These are phyloP conservation scores for Leptodactylus fuscus DNA, from an alignment of 2,113 vertebrate genomes.

Conservation along the genomic window DNA sequence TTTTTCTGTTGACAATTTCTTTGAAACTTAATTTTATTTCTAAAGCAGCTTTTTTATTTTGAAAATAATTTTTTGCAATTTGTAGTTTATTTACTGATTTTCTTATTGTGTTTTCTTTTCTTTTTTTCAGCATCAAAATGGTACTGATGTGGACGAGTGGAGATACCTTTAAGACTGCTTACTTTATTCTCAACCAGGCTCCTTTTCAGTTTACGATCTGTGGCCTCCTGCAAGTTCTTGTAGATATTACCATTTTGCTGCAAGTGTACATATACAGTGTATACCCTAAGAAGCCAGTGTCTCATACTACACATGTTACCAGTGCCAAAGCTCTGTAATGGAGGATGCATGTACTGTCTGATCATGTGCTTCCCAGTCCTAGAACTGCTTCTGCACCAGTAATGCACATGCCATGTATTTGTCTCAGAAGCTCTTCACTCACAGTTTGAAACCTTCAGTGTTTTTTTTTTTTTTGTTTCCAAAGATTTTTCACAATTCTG, in stretches of 20 bases:
- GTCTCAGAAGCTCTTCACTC: neutral
- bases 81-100: neutral
- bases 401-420: neutral
- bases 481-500: neutral
- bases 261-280: constrained; percentile 90
- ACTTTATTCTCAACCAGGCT: constrained; percentile 92
- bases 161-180: constrained; percentile 95
- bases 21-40: too few relatives aligned
- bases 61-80: too few relatives aligned
- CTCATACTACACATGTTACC: constrained; percentile 81
- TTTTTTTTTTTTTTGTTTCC: constrained; percentile 8
- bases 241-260: constrained; percentile 90
- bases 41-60: too few relatives aligned
- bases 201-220: constrained; percentile 96
- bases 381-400: constrained; percentile 36
- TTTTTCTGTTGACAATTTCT: too few relatives aligned
- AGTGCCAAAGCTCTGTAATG: constrained; percentile 92
- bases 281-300: constrained; percentile 84
- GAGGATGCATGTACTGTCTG: neutral
- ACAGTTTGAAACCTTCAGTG: neutral
- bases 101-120: constrained; percentile 42
- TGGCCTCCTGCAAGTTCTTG: constrained; percentile 90
- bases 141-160: constrained; percentile 98
- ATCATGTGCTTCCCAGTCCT: neutral
- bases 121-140: constrained; percentile 88